Evolutionary conservation across 2,113 vertebrate genomes (phyloP).

Genomic region (Pterocles orientalis): DNA sequence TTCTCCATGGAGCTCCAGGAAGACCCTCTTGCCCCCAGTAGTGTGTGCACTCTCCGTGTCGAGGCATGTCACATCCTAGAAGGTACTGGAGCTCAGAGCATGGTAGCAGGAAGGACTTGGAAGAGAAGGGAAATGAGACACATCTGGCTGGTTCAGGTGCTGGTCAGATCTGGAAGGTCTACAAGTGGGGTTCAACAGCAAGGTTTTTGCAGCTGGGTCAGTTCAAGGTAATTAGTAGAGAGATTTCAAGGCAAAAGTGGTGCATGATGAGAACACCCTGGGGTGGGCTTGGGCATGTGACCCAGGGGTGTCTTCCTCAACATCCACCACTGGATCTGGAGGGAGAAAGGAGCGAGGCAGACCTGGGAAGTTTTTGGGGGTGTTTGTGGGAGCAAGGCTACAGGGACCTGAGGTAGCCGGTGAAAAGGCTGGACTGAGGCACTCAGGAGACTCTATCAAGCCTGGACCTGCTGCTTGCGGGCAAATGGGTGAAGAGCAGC

Average conservation of each 20-base stretch:
- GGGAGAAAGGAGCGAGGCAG: not conserved
- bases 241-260: not conserved
- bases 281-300: not conserved
- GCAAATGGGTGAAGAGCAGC: not conserved
- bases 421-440: not conserved
- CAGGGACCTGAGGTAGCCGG: not conserved
- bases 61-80: not conserved
- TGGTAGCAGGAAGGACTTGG: not conserved
- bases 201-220: not conserved
- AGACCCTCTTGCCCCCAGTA: not conserved
- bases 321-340: not conserved
- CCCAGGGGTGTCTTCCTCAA: not conserved
- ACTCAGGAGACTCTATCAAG: not conserved
- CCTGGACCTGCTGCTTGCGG: fast-evolving
- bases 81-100: not conserved
- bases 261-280: not conserved
- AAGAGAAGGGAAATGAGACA: not conserved
- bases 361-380: not conserved
- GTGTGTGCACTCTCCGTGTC: fast-evolving
- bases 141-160: not conserved
- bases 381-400: not conserved
- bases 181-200: not conserved
- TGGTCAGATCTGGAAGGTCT: not conserved
- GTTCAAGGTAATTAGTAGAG: not conserved
- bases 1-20: not conserved